Conservation (phyloP, 2,888 invertebrate species). For the Theretra japonica region DNA sequence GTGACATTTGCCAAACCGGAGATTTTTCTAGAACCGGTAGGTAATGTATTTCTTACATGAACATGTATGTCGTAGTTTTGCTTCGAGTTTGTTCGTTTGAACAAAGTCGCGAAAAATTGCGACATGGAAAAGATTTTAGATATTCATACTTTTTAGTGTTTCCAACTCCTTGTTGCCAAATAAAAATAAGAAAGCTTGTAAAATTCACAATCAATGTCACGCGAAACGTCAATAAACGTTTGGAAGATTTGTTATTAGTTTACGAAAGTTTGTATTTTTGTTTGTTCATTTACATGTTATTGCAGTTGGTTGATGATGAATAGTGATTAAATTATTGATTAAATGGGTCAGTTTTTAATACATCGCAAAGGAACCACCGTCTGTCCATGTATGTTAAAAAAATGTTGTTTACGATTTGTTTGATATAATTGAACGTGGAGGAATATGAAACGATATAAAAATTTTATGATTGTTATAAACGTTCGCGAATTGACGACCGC, state of each 20-base stretch:
- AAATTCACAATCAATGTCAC: slow-evolving; percentile 10
- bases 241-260: background rate
- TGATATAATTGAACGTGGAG: background rate
- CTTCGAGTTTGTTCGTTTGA: background rate
- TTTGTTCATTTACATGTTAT: background rate
- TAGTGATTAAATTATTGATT: background rate
- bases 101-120: background rate
- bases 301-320: background rate
- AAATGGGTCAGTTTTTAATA: slow-evolving; percentile 21
- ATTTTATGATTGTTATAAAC: slow-evolving; percentile 27
- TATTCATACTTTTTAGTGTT: background rate
- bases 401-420: background rate
- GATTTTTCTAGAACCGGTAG: background rate
- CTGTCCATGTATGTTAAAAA: slow-evolving; percentile 6
- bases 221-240: background rate
- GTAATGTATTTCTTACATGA: background rate
- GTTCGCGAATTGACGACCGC: slow-evolving; percentile 12
- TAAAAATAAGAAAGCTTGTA: slow-evolving; percentile 1
- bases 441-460: slow-evolving; percentile 9
- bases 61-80: background rate
- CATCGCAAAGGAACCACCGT: background rate
- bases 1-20: slow-evolving; percentile 11
- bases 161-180: background rate
- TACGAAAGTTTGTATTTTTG: background rate
- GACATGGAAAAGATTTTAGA: background rate